Percentiles rank a stretch among this genome's conserved stretches.
Conservation (phyloP, 2,797 vertebrate species). For the Poecilia picta region DNA sequence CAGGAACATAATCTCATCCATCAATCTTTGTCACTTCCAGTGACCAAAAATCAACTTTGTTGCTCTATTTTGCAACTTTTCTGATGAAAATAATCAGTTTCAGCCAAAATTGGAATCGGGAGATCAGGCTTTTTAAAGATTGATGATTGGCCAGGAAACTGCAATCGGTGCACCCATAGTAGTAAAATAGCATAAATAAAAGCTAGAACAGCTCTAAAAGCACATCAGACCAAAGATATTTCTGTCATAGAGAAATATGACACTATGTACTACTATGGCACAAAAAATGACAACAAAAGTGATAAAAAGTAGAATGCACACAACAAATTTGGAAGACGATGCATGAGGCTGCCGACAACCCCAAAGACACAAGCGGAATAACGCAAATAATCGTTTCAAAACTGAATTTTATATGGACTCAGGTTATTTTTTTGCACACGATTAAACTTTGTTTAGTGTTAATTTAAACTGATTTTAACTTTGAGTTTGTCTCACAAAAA, state of each 20-base stretch:
- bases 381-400: not conserved
- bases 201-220: not conserved
- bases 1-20: too few species aligned
- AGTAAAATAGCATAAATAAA: not conserved
- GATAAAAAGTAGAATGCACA: not conserved
- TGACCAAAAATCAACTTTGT: too few species aligned
- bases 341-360: not conserved
- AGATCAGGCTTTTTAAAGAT: too few species aligned
- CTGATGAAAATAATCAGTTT: too few species aligned
- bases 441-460: not conserved
- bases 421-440: not conserved
- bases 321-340: not conserved
- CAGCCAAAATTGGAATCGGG: too few species aligned
- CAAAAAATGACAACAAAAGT: not conserved
- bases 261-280: too few species aligned
- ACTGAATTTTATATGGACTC: not conserved
- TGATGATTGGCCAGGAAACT: too few species aligned
- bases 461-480: too few species aligned
- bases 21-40: too few species aligned
- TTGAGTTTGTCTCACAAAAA: not conserved
- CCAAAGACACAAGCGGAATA: not conserved
- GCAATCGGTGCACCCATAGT: not conserved
- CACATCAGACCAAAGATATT: not conserved
- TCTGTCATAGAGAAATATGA: not conserved
- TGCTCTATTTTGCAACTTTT: too few species aligned